Evolutionary conservation across 1,140 invertebrate species (phyloP).

Genomic region (Xylocopa sonorina): DNA sequence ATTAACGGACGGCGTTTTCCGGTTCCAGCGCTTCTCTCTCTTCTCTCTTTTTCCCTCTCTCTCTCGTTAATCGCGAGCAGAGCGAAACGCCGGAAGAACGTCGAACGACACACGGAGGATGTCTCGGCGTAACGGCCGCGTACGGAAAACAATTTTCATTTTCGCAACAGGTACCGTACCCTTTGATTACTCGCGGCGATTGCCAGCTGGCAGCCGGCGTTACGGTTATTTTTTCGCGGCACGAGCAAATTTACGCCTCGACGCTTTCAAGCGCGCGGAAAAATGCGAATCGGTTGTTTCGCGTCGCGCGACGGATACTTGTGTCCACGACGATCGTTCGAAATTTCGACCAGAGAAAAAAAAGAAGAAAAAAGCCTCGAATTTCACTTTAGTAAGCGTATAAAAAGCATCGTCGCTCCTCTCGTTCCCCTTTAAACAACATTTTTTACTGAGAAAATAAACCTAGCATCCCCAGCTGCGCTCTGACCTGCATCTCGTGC

Average conservation of each 20-base stretch:
- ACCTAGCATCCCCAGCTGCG: not conserved
- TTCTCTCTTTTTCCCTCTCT: no score
- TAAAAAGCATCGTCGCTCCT: not conserved
- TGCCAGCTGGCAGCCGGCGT: constrained; percentile 34
- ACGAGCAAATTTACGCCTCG: constrained; percentile 24
- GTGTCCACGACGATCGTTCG: not conserved
- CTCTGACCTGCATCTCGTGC: not conserved
- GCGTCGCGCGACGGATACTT: not conserved
- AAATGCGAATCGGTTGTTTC: constrained; percentile 33
- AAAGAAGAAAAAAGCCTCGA: not conserved
- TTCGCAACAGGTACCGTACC: constrained; percentile 40
- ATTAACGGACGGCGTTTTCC: not conserved
- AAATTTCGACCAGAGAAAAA: not conserved
- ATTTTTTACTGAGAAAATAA: not conserved
- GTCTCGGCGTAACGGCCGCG: no score
- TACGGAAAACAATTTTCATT: constrained; percentile 20
- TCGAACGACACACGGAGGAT: not conserved
- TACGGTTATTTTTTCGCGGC: constrained; percentile 33
- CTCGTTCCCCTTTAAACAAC: no score
- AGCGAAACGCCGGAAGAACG: no score
- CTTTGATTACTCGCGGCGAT: constrained; percentile 37
- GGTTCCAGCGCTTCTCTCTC: not conserved
- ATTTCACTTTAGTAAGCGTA: not conserved
- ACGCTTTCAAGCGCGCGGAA: constrained; percentile 26
- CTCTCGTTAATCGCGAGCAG: no score